These are phyloP conservation scores for Helleia helle DNA, from an alignment of 2,888 invertebrate species.

Conservation along the genomic window DNA sequence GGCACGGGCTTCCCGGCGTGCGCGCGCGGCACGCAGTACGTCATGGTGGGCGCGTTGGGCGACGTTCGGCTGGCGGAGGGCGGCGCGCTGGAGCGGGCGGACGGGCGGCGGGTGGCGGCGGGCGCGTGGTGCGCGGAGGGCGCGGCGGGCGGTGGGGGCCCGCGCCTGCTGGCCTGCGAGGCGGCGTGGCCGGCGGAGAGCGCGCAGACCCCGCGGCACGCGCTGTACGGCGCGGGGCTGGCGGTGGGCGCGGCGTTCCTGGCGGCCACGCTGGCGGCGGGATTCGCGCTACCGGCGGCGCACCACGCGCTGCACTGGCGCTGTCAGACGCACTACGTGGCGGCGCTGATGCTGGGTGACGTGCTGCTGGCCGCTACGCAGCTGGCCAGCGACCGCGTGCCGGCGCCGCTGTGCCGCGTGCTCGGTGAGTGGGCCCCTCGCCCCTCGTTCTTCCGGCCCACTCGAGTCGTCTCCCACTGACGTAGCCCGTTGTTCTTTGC, in stretches of 20 bases:
- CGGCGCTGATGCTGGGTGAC: slow-evolving; percentile 87
- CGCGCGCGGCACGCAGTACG: slow-evolving; percentile 59
- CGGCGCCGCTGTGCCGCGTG: slow-evolving; percentile 75
- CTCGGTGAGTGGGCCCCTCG: slow-evolving; percentile 75
- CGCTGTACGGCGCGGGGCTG: slow-evolving; percentile 83
- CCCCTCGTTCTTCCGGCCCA: no score
- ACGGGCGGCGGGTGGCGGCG: slow-evolving; percentile 37
- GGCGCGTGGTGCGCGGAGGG: slow-evolving; percentile 70
- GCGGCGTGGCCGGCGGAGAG: slow-evolving; percentile 48
- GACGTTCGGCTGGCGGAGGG: slow-evolving; percentile 64
- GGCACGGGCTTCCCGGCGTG: slow-evolving; percentile 73
- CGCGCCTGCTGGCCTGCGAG: slow-evolving; percentile 41
- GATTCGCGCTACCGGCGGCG: slow-evolving; percentile 85
- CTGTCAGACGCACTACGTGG: slow-evolving; percentile 90
- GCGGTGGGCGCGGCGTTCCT: slow-evolving; percentile 87
- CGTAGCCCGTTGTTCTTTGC: slow-evolving; percentile 26
- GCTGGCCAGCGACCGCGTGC: slow-evolving; percentile 76
- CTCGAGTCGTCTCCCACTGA: no score
- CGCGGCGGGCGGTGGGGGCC: slow-evolving; percentile 50
- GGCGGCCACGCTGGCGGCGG: slow-evolving; percentile 85
- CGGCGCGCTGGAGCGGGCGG: slow-evolving; percentile 66
- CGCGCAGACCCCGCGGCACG: slow-evolving; percentile 60
- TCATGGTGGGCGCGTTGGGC: slow-evolving; percentile 72
- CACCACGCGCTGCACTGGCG: slow-evolving; percentile 92
- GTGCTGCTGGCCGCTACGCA: slow-evolving; percentile 85